A percentile compares a stretch with the other conserved stretches of the same genome.
These are phyloP conservation scores for Drosophila lacicola DNA, from an alignment of 2,888 invertebrate species.

Conservation along the genomic window DNA sequence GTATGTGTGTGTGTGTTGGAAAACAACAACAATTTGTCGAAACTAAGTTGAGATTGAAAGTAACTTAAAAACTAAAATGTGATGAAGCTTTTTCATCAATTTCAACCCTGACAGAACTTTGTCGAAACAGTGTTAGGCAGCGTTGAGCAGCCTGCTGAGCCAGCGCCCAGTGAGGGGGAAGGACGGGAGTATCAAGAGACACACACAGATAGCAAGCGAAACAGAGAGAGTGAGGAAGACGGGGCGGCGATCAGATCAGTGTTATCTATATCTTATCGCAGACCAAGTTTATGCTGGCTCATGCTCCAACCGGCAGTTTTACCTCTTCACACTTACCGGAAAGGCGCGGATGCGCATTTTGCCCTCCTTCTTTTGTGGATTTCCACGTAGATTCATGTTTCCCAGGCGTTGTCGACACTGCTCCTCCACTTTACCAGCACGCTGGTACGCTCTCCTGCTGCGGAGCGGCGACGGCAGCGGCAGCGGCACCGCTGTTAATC, in stretches of 20 bases:
- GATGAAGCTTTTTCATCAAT: slow-evolving; percentile 43
- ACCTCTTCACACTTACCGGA: slow-evolving; percentile 90
- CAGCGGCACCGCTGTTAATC: slow-evolving; percentile 36
- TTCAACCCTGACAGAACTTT: slow-evolving; percentile 48
- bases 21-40: slow-evolving; percentile 72
- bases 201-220: neutral
- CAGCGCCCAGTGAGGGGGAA: slow-evolving; percentile 7
- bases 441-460: slow-evolving; percentile 42
- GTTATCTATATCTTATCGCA: slow-evolving; percentile 29
- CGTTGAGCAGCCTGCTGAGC: slow-evolving; percentile 42
- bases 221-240: neutral
- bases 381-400: slow-evolving; percentile 84
- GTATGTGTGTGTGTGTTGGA: slow-evolving; percentile 45
- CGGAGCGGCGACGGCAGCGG: slow-evolving; percentile 36
- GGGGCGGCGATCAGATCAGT: slow-evolving; percentile 5
- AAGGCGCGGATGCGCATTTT: slow-evolving; percentile 99
- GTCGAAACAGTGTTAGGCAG: slow-evolving; percentile 31
- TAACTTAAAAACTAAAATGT: slow-evolving; percentile 76
- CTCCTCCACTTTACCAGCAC: slow-evolving; percentile 81
- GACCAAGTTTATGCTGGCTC: slow-evolving; percentile 12
- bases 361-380: slow-evolving; percentile 95
- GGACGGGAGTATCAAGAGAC: slow-evolving; percentile 2
- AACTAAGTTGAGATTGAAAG: slow-evolving; percentile 64
- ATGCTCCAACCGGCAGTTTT: slow-evolving; percentile 28
- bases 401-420: slow-evolving; percentile 79